These are phyloP conservation scores for Zoanthus solanderi DNA, from an alignment of 92 coral and sea anemone genomes.

Conservation along the genomic window DNA sequence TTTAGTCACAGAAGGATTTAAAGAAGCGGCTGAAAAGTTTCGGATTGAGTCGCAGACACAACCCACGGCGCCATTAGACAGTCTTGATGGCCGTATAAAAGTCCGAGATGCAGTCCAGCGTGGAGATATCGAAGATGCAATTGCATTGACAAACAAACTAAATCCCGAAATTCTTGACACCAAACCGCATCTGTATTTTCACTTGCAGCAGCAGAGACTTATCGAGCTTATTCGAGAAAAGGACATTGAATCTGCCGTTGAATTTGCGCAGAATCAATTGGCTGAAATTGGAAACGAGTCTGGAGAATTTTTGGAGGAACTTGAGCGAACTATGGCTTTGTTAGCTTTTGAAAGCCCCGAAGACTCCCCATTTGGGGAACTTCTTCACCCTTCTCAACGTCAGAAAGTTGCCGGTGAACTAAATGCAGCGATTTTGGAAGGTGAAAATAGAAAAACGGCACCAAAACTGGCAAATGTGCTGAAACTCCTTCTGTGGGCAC, in stretches of 20 bases:
- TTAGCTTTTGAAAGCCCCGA: slow-evolving; percentile 98
- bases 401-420: slow-evolving; percentile 99
- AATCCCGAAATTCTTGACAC: slow-evolving; percentile 98
- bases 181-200: slow-evolving; percentile 87
- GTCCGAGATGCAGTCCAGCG: slow-evolving; percentile 97
- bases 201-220: slow-evolving; percentile 95
- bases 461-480: slow-evolving; percentile 92
- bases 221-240: slow-evolving; percentile 95
- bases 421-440: slow-evolving; percentile 95
- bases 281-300: slow-evolving; percentile 98
- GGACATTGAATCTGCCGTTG: slow-evolving; percentile 97
- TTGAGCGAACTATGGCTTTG: slow-evolving; percentile 97
- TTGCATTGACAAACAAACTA: slow-evolving; percentile 90
- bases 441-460: slow-evolving; percentile 87
- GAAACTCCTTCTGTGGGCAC: slow-evolving; percentile 95
- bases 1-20: slow-evolving; percentile 99
- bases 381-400: slow-evolving; percentile 91
- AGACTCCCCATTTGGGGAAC: slow-evolving; percentile 95
- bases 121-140: slow-evolving; percentile 94
- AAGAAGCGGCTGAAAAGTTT: slow-evolving; percentile 99
- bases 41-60: slow-evolving; percentile 96
- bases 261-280: slow-evolving; percentile 97
- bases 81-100: slow-evolving; percentile 93
- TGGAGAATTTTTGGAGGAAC: slow-evolving; percentile 91
- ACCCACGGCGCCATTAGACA: slow-evolving; percentile 87